These are phyloP conservation scores for Meriones unguiculatus DNA, from an alignment of 2,113 vertebrate species.

Conservation along the genomic window DNA sequence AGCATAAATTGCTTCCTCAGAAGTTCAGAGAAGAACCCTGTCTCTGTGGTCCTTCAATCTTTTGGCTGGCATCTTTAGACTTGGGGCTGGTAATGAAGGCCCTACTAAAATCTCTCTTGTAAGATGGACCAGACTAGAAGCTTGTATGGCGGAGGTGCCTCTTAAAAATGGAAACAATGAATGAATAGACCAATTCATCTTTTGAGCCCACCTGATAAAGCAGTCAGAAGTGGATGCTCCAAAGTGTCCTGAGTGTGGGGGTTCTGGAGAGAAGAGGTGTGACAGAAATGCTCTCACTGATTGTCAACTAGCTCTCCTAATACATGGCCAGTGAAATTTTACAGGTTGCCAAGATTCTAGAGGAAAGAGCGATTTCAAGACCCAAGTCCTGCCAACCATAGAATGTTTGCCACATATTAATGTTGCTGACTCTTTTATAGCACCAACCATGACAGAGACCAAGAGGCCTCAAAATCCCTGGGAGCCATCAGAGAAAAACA, in stretches of 20 bases:
- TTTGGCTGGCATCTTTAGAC: conserved; percentile 57
- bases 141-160: conserved; percentile 9
- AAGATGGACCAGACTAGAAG: conserved; percentile 54
- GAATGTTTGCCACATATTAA: conserved; percentile 1
- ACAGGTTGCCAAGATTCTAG: background rate
- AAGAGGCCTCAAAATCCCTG: background rate
- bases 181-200: conserved; percentile 47
- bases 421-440: background rate
- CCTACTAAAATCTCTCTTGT: conserved; percentile 38
- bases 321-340: background rate
- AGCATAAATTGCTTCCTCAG: conserved; percentile 57
- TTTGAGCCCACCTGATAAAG: background rate
- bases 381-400: background rate
- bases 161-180: conserved; percentile 56
- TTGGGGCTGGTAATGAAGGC: background rate
- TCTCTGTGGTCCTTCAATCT: conserved; percentile 57
- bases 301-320: background rate
- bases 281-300: background rate
- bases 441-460: background rate
- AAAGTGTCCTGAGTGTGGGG: background rate
- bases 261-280: background rate
- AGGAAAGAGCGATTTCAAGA: conserved; percentile 12
- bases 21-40: conserved; percentile 60
- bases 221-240: conserved; percentile 23
- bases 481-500: conserved; percentile 11